These are phyloP conservation scores for Notolabrus celidotus DNA, from an alignment of 2,797 vertebrate species.

Conservation along the genomic window DNA sequence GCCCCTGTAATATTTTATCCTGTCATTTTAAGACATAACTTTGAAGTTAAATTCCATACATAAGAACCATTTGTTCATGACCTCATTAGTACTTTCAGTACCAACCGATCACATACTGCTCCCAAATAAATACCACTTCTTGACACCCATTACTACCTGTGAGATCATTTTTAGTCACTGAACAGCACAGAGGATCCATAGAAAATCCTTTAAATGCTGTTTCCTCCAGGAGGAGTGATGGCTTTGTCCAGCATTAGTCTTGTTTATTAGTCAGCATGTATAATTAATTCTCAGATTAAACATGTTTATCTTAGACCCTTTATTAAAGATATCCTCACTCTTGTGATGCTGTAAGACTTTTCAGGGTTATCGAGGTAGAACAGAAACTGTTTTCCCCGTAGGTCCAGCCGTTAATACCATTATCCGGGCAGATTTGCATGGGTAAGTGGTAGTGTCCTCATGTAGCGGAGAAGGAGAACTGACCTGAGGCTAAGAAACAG, in stretches of 20 bases:
- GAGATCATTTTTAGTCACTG: neutral
- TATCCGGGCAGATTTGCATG: conserved; percentile 59
- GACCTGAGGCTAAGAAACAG: conserved; percentile 35
- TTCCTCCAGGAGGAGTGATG: too few relatives aligned
- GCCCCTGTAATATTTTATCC: too few relatives aligned
- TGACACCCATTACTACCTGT: too few relatives aligned
- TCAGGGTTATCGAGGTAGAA: conserved; percentile 43
- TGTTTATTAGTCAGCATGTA: conserved; percentile 28
- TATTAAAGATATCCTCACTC: conserved; percentile 24
- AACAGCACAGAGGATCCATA: conserved; percentile 1
- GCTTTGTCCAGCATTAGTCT: conserved; percentile 7
- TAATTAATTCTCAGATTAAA: conserved; percentile 38
- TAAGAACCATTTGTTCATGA: too few relatives aligned
- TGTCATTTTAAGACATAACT: too few relatives aligned
- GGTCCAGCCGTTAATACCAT: conserved; percentile 51
- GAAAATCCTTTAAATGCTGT: too few relatives aligned
- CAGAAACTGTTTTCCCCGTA: conserved; percentile 36
- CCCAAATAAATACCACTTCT: too few relatives aligned
- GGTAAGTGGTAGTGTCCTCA: conserved; percentile 45
- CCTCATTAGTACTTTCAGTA: too few relatives aligned
- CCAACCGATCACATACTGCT: too few relatives aligned
- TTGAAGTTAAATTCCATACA: too few relatives aligned
- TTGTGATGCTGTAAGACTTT: conserved; percentile 12
- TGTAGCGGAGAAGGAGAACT: conserved; percentile 28
- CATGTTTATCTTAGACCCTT: conserved; percentile 39